A percentile compares a stretch with the other conserved stretches of the same genome.
Evolutionary conservation across 2,797 vertebrate species (phyloP).

Genomic region (Xyrichtys novacula): DNA sequence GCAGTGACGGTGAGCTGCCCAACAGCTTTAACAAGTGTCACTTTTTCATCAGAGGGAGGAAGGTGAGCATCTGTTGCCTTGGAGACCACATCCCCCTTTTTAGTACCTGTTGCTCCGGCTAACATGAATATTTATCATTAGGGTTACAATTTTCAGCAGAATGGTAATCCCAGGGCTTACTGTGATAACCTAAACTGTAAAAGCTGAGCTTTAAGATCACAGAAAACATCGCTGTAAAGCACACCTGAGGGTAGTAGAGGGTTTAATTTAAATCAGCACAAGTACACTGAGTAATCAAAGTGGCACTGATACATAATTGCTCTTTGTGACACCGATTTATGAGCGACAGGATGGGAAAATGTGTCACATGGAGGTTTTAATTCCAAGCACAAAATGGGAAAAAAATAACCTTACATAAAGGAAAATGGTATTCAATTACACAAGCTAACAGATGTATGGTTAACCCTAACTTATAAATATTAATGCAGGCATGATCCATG

Average conservation of each 20-base stretch:
- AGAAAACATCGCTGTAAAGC: constrained; percentile 25
- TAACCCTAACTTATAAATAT: constrained; percentile 47
- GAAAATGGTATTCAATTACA: constrained; percentile 39
- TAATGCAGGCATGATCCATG: constrained; percentile 17
- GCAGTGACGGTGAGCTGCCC: constrained; percentile 42
- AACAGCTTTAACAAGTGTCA: constrained; percentile 64
- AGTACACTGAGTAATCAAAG: constrained; percentile 35
- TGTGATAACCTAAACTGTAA: constrained; percentile 3
- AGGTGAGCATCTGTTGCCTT: constrained; percentile 43
- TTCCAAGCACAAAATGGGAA: constrained; percentile 26
- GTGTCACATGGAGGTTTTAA: constrained; percentile 37
- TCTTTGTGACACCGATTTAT: constrained; percentile 45
- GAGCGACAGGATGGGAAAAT: constrained; percentile 30
- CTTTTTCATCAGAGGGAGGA: constrained; percentile 47
- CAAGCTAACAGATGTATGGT: constrained; percentile 38
- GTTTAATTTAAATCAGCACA: constrained; percentile 54
- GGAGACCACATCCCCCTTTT: neutral
- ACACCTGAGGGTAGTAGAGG: constrained; percentile 28
- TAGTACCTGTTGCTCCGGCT: constrained; percentile 10
- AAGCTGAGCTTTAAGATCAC: neutral
- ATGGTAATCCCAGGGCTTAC: constrained; percentile 6
- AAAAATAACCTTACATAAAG: constrained; percentile 15
- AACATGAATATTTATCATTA: constrained; percentile 15
- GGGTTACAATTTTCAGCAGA: too few species aligned
- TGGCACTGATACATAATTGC: constrained; percentile 38